Base-by-base conservation (phyloP, 2,113 vertebrate species). In the Brachirus orientalis region DNA sequence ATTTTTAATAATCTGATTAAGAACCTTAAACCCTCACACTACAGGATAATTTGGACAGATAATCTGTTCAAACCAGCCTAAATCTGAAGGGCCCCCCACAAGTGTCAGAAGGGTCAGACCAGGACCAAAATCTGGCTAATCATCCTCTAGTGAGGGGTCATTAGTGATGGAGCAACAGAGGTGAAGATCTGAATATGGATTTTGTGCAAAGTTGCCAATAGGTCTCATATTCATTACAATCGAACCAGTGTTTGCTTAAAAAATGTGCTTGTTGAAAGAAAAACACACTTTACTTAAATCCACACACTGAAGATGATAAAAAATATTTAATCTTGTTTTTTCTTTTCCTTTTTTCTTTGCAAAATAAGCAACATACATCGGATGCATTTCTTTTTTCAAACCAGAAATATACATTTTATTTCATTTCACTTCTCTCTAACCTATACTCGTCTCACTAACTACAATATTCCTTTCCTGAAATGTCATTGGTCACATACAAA, bases 311-410 rank as follows among this genome's bases (percentile, higher is more conserved):
- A 83, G 84, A 82, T 87, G 84, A 86, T 91, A 91, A 87, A 92
- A 93, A 92, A 92, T 90, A 91, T 94, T 92, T 91, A 90, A 87
- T 92, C 72, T 83, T n/a, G 40, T 83, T 38, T 67, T 53, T 60
- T 12, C 54, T 57, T 65, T 55, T 43, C 61, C 43, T 14, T 62
- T 72, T 57, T 50, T 43, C 40, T 64, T 75, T 79, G 75, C 72
- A 90, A 90, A 89, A 88, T 79, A 88, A 86, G 36, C 68, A 61
- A 88, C 91, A 88, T 80, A 84, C 79, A 90, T 88, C 76, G 69
- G 73, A 79, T 85, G 86, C 80, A 84, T 87, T 87, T 75, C 8
- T 57, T 68, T 86, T 75, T 35, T 82, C 69, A 66, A 79, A 84
- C 69, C 45, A 52, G 44, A 89, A 70, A 85, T 78, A 57, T 62